These are phyloP conservation scores for Leptinotarsa undecemlineata DNA, from an alignment of 1,140 invertebrate species.

Conservation along the genomic window DNA sequence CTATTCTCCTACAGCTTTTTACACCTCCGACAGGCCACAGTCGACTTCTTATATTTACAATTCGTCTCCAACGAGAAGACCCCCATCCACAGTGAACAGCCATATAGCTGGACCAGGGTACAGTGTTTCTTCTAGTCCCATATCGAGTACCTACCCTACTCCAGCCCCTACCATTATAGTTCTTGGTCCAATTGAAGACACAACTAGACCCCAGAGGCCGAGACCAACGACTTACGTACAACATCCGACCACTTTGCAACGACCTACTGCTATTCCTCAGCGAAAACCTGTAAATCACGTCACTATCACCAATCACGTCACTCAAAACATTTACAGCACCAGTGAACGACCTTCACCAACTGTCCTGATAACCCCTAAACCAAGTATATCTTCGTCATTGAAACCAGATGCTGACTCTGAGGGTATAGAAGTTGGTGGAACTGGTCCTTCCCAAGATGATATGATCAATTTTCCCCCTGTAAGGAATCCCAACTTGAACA, in stretches of 20 bases:
- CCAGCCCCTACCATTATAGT: conserved; percentile 76
- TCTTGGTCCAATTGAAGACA: conserved; percentile 59
- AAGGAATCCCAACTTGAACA: conserved; percentile 77
- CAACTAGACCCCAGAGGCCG: conserved; percentile 38
- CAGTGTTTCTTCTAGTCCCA: conserved; percentile 40
- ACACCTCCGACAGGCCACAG: conserved; percentile 53
- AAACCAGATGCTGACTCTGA: conserved; percentile 42
- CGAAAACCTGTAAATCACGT: conserved; percentile 56
- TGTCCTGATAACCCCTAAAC: conserved; percentile 65
- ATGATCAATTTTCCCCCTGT: conserved; percentile 81
- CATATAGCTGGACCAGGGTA: conserved; percentile 40
- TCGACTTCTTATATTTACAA: conserved; percentile 65
- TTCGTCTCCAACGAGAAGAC: conserved; percentile 55
- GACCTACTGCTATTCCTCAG: conserved; percentile 50
- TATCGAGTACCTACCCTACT: conserved; percentile 50
- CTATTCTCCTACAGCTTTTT: conserved; percentile 42
- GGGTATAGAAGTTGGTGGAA: conserved; percentile 34
- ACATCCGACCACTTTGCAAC: conserved; percentile 41
- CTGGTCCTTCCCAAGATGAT: conserved; percentile 64
- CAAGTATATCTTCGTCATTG: conserved; percentile 56
- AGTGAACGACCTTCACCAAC: conserved; percentile 59
- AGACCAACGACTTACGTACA: conserved; percentile 15
- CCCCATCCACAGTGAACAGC: conserved; percentile 38
- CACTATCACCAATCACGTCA: conserved; percentile 63
- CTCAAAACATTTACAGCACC: conserved; percentile 58